Percentiles rank a stretch among this genome's conserved stretches.
Evolutionary conservation across 2,888 invertebrate species (phyloP).

Genomic region (Cheilosia urbana): DNA sequence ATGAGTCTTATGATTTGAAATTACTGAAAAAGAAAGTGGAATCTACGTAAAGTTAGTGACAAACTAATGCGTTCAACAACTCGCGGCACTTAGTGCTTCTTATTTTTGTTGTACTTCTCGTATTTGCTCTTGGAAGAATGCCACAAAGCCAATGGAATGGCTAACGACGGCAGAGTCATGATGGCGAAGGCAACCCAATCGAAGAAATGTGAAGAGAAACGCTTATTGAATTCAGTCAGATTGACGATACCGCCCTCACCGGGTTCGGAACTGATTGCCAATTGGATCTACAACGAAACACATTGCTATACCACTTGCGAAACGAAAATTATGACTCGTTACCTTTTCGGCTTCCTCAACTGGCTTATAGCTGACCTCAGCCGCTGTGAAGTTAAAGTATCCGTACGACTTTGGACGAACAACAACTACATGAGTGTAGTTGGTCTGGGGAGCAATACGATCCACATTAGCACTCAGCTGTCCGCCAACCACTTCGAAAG

Average conservation of each 20-base stretch:
- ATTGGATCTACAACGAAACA: slow-evolving; percentile 87
- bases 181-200: slow-evolving; percentile 99
- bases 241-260: slow-evolving; percentile 98
- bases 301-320: not conserved
- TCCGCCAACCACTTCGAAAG: slow-evolving; percentile 95
- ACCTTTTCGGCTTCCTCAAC: slow-evolving; percentile 92
- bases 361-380: slow-evolving; percentile 94
- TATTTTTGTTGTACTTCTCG: slow-evolving; percentile 90
- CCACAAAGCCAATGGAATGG: slow-evolving; percentile 97
- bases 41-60: slow-evolving; percentile 20
- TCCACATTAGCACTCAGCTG: slow-evolving; percentile 92
- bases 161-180: slow-evolving; percentile 97
- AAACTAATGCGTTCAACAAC: slow-evolving; percentile 16
- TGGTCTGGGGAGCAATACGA: slow-evolving; percentile 95
- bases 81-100: slow-evolving; percentile 85
- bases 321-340: slow-evolving; percentile 77
- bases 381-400: slow-evolving; percentile 98
- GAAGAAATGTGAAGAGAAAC: slow-evolving; percentile 97
- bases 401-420: slow-evolving; percentile 95
- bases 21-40: slow-evolving; percentile 30
- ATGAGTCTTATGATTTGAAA: slow-evolving; percentile 57
- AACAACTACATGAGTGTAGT: slow-evolving; percentile 96
- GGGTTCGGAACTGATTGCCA: slow-evolving; percentile 92
- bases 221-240: slow-evolving; percentile 96
- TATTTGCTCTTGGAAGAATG: slow-evolving; percentile 97